Base-by-base conservation (phyloP, 2,888 invertebrate species). In the Xylocampa areola region DNA sequence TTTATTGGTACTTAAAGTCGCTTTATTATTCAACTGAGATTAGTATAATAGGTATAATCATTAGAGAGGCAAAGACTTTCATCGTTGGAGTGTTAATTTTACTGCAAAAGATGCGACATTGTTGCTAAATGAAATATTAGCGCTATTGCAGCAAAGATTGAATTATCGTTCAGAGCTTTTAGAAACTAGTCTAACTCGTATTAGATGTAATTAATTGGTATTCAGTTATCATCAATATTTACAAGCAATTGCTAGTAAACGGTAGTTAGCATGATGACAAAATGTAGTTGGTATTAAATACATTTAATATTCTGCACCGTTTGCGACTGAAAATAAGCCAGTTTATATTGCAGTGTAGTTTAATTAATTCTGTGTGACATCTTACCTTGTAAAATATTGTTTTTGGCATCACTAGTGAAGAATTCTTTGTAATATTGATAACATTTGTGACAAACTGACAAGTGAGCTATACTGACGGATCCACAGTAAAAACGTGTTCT, bases 1-100 rank as follows among this genome's bases (percentile, higher is more conserved):
- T 93, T 93, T 93, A 93, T 92, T 79, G 89, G 87, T 84, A 87
- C 79, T 92, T 89, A 93, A 92, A 88, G 81, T 80, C 75, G 79
- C 82, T 91, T 92, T 92, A 91, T 89, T 91, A 88, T 86, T 79
- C 82, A 75, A 77, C 85, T 87, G 73, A 89, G 90, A 90, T 93
- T 92, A 92, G 87, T 82, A 83, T 92, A 91, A 92, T 91, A 90
- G 90, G 87, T 81, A 76, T 82, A 86, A 88, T 91, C 85, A 88
- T 89, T 89, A 87, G 86, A 88, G 76, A 81, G 85, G 83, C 82
- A 81, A 66, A 77, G 85, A 85, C 79, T 82, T 84, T 82, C 71
- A 76, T 74, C 65, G 58, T 47, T 37, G 30, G 47, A 29, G 66
- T 54, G 68, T 65, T 68, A 68, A 74, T 68, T 74, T 68, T 66